These are phyloP conservation scores for Ophraella communa DNA, from an alignment of 2,888 invertebrate species.

Conservation along the genomic window DNA sequence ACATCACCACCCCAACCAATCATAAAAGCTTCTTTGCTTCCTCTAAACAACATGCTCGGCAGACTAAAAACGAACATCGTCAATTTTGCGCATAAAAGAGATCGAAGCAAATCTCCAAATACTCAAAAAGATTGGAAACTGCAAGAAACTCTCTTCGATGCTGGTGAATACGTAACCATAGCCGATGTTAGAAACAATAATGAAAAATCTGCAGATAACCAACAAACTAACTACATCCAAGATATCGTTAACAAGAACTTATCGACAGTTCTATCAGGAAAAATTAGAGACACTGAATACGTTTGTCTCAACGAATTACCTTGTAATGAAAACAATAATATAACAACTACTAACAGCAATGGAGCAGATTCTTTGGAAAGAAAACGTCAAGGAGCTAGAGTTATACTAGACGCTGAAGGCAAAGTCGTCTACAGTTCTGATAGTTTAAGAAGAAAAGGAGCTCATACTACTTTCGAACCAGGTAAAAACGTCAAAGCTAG, in stretches of 20 bases:
- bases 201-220: constrained; percentile 62
- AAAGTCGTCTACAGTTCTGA: constrained; percentile 89
- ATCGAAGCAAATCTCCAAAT: constrained; percentile 63
- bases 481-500: constrained; percentile 81
- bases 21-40: constrained; percentile 63
- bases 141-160: constrained; percentile 57
- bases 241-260: constrained; percentile 71
- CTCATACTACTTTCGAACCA: constrained; percentile 86
- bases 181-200: constrained; percentile 84
- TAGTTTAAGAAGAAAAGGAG: constrained; percentile 80
- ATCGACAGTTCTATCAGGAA: constrained; percentile 67
- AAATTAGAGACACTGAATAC: constrained; percentile 74
- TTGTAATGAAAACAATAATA: constrained; percentile 47
- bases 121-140: constrained; percentile 54
- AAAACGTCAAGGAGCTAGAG: constrained; percentile 74
- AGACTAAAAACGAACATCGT: constrained; percentile 65
- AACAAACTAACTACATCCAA: constrained; percentile 65
- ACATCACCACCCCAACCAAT: constrained; percentile 49
- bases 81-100: constrained; percentile 50
- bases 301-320: constrained; percentile 83
- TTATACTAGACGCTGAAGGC: constrained; percentile 84
- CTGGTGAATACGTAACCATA: constrained; percentile 86
- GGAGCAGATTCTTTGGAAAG: constrained; percentile 62
- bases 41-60: constrained; percentile 76
- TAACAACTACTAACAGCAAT: constrained; percentile 21